Percentiles rank a stretch among this genome's conserved stretches.
These are phyloP conservation scores for Melanargia galathea DNA, from an alignment of 2,888 invertebrate genomes.

Conservation along the genomic window DNA sequence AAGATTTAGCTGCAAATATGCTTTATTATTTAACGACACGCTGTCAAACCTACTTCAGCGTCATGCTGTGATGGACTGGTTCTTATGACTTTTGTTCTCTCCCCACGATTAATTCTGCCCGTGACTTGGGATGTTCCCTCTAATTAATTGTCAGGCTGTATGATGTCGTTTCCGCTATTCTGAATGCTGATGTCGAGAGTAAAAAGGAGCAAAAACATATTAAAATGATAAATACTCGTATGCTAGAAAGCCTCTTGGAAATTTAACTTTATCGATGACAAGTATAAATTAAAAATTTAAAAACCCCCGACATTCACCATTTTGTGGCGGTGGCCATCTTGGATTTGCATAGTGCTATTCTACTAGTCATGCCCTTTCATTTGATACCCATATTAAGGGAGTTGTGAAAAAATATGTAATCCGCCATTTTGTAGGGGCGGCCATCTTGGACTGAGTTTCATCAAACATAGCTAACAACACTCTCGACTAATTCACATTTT, in stretches of 20 bases:
- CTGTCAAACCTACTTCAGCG: slow-evolving; percentile 47
- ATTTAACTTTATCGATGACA: too few relatives aligned
- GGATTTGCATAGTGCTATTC: too few relatives aligned
- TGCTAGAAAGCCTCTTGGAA: background rate
- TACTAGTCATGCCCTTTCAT: too few relatives aligned
- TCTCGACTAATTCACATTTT: too few relatives aligned
- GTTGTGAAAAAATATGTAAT: too few relatives aligned
- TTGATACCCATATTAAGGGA: too few relatives aligned
- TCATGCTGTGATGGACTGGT: slow-evolving; percentile 42
- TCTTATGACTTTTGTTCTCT: slow-evolving; percentile 47
- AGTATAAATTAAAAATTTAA: too few relatives aligned
- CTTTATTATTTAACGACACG: slow-evolving; percentile 29
- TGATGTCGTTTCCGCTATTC: slow-evolving; percentile 24
- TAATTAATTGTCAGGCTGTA: slow-evolving; percentile 35
- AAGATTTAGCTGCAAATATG: background rate
- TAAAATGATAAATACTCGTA: background rate
- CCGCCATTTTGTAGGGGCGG: too few relatives aligned
- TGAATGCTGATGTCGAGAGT: slow-evolving; percentile 24
- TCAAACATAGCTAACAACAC: too few relatives aligned
- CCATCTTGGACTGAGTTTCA: too few relatives aligned
- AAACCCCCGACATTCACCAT: too few relatives aligned
- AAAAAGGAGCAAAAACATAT: slow-evolving; percentile 4
- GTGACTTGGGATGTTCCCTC: slow-evolving; percentile 37
- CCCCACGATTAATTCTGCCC: slow-evolving; percentile 45
- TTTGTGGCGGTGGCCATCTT: too few relatives aligned